Conservation (phyloP, 37 sponge, comb jelly and placozoan genomes). For the Ianthella basta region DNA sequence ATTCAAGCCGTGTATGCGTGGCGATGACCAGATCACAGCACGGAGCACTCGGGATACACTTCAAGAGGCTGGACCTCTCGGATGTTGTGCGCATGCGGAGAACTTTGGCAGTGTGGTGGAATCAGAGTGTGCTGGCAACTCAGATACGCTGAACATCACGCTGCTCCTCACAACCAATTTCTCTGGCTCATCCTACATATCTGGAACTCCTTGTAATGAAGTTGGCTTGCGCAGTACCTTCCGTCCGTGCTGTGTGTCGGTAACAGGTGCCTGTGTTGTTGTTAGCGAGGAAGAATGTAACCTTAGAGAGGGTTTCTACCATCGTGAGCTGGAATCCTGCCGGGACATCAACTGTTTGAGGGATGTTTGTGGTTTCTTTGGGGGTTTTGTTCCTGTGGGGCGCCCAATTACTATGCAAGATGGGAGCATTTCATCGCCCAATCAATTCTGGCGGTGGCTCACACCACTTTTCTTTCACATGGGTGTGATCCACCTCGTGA, state of each 20-base stretch:
- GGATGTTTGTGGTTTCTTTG: conserved; percentile 87
- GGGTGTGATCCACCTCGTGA: conserved; percentile 80
- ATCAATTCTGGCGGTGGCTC: conserved; percentile 91
- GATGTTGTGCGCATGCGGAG: conserved; percentile 63
- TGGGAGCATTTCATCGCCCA: conserved; percentile 26
- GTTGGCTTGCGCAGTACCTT: conserved; percentile 36
- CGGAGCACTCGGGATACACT: conserved; percentile 35
- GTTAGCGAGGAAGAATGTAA: conserved; percentile 64
- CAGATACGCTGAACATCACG: not conserved
- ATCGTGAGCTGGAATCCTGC: conserved; percentile 61
- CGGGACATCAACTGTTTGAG: conserved; percentile 81
- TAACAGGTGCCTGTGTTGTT: conserved; percentile 89
- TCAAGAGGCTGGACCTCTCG: conserved; percentile 18
- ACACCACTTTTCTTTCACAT: conserved; percentile 83
- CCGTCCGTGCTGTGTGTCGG: conserved; percentile 87
- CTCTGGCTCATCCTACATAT: not conserved
- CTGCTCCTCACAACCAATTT: too few relatives aligned
- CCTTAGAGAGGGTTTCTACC: conserved; percentile 67
- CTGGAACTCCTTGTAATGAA: not conserved
- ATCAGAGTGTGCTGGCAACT: conserved; percentile 20
- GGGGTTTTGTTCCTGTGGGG: conserved; percentile 40
- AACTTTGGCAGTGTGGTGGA: conserved; percentile 39
- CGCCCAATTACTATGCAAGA: conserved; percentile 11
- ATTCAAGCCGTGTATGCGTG: conserved; percentile 96
- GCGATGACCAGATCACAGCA: conserved; percentile 69